These are phyloP conservation scores for Cheumatopsyche charites DNA, from an alignment of 1,140 invertebrate genomes.

Conservation along the genomic window DNA sequence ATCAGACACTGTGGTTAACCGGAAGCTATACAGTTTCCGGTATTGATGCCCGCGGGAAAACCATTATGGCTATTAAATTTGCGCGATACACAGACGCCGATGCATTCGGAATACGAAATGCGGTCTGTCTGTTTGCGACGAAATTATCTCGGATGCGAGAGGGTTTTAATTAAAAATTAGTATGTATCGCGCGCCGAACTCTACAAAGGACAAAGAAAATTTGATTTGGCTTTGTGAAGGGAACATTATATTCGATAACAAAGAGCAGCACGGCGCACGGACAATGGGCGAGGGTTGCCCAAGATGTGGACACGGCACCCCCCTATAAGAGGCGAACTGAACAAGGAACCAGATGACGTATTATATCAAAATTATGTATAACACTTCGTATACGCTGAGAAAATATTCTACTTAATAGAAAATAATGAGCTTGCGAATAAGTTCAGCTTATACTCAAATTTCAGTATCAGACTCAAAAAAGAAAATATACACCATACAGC, in stretches of 20 bases:
- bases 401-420: too few relatives aligned
- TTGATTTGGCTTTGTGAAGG: constrained; percentile 11
- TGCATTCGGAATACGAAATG: neutral
- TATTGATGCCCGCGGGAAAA: too few relatives aligned
- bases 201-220: constrained; percentile 15
- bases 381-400: too few relatives aligned
- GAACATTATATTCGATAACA: constrained; percentile 17
- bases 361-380: neutral
- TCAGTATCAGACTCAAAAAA: too few relatives aligned
- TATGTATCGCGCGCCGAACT: constrained; percentile 10
- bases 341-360: neutral
- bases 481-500: neutral
- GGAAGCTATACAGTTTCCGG: too few relatives aligned
- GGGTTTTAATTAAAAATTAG: constrained; percentile 22
- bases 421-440: too few relatives aligned
- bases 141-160: neutral
- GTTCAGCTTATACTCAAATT: too few relatives aligned
- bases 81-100: neutral
- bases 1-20: too few relatives aligned
- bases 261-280: neutral
- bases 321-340: neutral
- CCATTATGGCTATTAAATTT: constrained; percentile 7
- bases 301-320: neutral
- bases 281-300: constrained; percentile 5
- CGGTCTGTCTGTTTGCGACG: constrained; percentile 2